These are phyloP conservation scores for Cathartes aura DNA, from an alignment of 2,113 vertebrate genomes.

Conservation along the genomic window DNA sequence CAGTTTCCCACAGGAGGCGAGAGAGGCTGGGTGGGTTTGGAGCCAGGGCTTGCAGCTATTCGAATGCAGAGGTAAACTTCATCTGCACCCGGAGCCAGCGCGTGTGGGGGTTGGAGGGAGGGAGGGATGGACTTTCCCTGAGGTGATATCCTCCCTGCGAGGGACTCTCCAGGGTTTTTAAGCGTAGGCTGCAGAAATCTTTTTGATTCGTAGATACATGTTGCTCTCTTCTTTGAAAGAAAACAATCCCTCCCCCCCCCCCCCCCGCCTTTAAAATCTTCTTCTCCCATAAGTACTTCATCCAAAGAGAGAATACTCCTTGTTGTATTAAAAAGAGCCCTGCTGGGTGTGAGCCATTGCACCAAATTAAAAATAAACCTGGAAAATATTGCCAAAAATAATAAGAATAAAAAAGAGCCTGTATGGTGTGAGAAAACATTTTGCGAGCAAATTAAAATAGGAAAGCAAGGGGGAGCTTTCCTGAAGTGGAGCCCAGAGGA, in stretches of 20 bases:
- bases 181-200: not conserved
- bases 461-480: not conserved
- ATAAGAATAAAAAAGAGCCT: not conserved
- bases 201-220: not conserved
- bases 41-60: not conserved
- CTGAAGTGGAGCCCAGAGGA: not conserved
- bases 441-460: not conserved
- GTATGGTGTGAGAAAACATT: not conserved
- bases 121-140: not conserved
- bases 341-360: not conserved
- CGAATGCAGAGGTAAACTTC: not conserved
- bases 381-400: not conserved
- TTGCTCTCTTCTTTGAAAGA: not conserved
- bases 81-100: not conserved
- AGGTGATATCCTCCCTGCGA: not conserved
- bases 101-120: not conserved
- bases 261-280: not conserved
- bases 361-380: constrained; percentile 8
- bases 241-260: not conserved
- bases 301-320: not conserved
- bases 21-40: not conserved
- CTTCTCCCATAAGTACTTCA: not conserved
- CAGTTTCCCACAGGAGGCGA: not conserved
- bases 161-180: constrained; percentile 14
- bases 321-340: not conserved